These are phyloP conservation scores for Latrodectus elegans DNA, from an alignment of 2,888 invertebrate species.

Conservation along the genomic window DNA sequence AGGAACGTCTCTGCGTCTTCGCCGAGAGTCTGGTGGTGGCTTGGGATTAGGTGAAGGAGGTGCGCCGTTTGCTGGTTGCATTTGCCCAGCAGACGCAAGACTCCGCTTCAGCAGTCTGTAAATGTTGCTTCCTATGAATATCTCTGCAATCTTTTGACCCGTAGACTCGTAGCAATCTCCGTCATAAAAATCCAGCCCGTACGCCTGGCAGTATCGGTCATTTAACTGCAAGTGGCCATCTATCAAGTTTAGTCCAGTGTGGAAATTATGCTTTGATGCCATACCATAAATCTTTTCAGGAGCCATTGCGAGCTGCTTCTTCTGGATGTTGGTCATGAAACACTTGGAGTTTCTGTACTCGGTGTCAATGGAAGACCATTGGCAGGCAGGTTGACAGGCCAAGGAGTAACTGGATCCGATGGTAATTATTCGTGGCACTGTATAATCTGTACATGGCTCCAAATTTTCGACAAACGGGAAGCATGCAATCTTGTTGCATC, in stretches of 20 bases:
- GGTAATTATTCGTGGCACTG: background rate
- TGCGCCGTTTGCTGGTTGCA: too few species aligned
- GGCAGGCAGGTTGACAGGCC: background rate
- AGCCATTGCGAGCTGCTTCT: background rate
- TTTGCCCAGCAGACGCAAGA: too few species aligned
- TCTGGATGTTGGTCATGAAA: background rate
- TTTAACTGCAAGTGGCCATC: background rate
- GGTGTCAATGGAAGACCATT: too few species aligned
- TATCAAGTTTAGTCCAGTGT: background rate
- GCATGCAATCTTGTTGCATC: background rate
- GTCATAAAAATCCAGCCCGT: background rate
- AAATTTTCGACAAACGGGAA: background rate
- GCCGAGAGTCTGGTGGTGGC: too few species aligned
- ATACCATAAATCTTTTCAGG: background rate
- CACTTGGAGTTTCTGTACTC: background rate
- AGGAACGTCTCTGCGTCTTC: too few species aligned
- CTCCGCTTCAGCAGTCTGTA: too few species aligned
- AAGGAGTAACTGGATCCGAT: background rate
- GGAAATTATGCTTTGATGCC: background rate
- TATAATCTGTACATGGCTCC: background rate
- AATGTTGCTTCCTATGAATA: slow-evolving; percentile 4
- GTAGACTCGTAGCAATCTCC: background rate
- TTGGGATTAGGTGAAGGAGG: too few species aligned
- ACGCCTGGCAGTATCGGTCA: background rate
- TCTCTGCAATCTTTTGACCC: background rate